phyloP scores from a whole-genome alignment of 2,113 vertebrate species.

The Anolis carolinensis region DNA sequence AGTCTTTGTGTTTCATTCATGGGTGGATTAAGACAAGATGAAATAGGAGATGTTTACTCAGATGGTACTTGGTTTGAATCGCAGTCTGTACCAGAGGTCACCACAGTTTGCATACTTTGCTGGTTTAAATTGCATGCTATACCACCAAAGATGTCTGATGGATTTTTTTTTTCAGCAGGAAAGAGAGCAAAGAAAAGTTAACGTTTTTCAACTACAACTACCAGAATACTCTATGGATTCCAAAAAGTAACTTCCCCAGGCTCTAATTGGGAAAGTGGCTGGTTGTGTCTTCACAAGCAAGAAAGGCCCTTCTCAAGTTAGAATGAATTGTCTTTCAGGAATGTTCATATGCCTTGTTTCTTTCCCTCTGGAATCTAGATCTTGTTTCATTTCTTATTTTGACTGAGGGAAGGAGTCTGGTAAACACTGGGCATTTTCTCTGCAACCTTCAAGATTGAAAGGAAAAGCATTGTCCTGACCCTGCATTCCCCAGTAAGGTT shows the following conservation, averaged over 20 bases:
- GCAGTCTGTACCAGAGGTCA: background rate
- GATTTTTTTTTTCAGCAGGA: background rate
- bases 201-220: background rate
- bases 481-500: background rate
- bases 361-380: background rate
- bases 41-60: constrained; percentile 22
- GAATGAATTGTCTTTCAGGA: background rate
- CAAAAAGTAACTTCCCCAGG: background rate
- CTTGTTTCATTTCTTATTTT: background rate
- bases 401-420: too few species aligned
- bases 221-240: background rate
- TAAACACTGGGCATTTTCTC: background rate
- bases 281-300: background rate
- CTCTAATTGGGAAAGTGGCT: background rate
- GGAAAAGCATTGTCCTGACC: background rate
- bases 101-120: background rate
- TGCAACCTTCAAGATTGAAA: background rate
- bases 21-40: constrained; percentile 13
- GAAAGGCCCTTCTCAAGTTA: too few species aligned
- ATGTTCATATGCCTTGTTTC: background rate
- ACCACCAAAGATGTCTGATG: background rate
- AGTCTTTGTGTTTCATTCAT: constrained; percentile 2
- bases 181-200: background rate
- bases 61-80: constrained; percentile 7
- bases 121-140: background rate